Base-by-base conservation (phyloP, 2,888 invertebrate genomes). In the Idaea dimidiata region DNA sequence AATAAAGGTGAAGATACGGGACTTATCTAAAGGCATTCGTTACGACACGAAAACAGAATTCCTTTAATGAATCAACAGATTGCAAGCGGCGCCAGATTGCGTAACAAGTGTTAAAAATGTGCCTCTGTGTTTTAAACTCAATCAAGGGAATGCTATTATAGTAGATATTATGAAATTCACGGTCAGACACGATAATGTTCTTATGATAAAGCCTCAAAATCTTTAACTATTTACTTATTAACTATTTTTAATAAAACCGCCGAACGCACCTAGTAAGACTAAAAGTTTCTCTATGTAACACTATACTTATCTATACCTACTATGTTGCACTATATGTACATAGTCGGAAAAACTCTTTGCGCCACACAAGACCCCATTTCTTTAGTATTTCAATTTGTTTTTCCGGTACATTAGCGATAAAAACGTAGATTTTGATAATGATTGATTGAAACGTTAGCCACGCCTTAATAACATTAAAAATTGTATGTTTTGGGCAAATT, bases 71-170 rank as follows among this genome's bases (percentile, higher is more conserved):
- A 61, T 66, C 61, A 64, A 18, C 43, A 18, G 33, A 60, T 24
- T 56, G 54, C 59, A 54, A 53, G 43, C 54, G 57, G 66, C 66
- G 62, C 63, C 61, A 32, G 31, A 54, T 66, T 64, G 64, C 64
- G 61, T 17, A 62, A 62, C 66, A 61, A 58, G 62, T 66, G 66
- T 66, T 62, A 66, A 66, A 64, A 66, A 64, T 59, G 59, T 58
- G 58, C 55, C 60, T 58, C 33, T 17, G 17, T 32, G 60, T 62
- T 31, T 59, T 33, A 57, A 59, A 59, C 60, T 64, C 62, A 64
- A 66, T 66, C 62, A 62, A 64, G 6, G 17, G 54, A 16, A 16
- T 55, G 8, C n/a, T n/a, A n/a, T 17, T 16, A 43, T 43, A 43
- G 43, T 1, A 7, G 14, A 43, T 14, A 43, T 1, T 43, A 10